Evolutionary conservation across 2,113 vertebrate genomes (phyloP), one percentile per base, ranked within the genome.

Genomic region (Macquaria ambigua): DNA sequence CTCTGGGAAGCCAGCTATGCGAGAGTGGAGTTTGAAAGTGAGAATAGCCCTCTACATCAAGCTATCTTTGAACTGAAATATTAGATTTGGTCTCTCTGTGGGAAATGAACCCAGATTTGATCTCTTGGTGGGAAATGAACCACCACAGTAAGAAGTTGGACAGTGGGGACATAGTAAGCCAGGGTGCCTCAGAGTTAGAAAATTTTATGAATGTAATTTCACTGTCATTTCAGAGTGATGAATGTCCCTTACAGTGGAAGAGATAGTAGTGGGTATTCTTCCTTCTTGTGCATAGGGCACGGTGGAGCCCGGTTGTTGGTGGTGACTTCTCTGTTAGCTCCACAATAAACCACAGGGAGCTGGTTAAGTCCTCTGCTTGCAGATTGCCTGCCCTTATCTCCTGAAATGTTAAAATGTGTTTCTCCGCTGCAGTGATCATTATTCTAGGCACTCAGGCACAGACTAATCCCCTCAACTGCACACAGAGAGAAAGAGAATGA

Each of bases 361-460:
- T 89, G 91, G 91, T 93, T 93, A 93, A 94, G 92, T 93, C 93
- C 80, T 92, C 83, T 50, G 90, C 93, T 89, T 87, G 91, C 91
- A 93, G 91, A 93, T 93, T 95, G 93, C 86, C 83, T 83, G 74
- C 90, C 89, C 89, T 94, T 95, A 95, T 95, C 93, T 95, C 88
- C 86, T 78, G 87, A 93, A 95, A 93, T 93, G 94, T 93, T 91
- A 84, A 94, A 93, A 94, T 93, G 94, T 94, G 90, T 93, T 93
- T 93, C 84, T 89, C 87, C 79, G 85, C 92, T 92, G 93, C 94
- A 90, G 93, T 92, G 90, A 94, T 95, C 95, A 94, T 95, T 94
- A 95, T 95, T 95, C 93, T 61, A 87, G 91, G 90, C 94, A 94
- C 93, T 94, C 92, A 83, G 90, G 90, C 93, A 85, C 87, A 84